phyloP scores from a whole-genome alignment of 1,140 invertebrate genomes.

The Calephelis virginiensis region DNA sequence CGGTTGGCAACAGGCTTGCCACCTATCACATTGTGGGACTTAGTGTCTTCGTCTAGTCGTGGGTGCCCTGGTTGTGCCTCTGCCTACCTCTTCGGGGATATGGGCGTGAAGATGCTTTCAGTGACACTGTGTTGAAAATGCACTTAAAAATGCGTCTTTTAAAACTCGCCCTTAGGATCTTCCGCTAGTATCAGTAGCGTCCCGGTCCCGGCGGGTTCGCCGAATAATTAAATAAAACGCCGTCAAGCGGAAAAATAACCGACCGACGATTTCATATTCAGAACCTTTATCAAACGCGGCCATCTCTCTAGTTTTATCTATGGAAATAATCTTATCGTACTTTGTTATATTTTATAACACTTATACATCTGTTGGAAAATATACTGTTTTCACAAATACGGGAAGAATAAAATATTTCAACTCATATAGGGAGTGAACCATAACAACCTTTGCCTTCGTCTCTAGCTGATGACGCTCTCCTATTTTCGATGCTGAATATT shows the following conservation, averaged over 20 bases:
- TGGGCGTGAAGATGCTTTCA: no score
- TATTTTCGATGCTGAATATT: no score
- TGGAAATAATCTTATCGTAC: slow-evolving; percentile 4
- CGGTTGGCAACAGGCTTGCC: no score
- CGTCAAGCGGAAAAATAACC: slow-evolving; percentile 39
- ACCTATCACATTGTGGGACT: no score
- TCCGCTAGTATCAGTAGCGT: slow-evolving; percentile 6
- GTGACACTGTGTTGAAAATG: no score
- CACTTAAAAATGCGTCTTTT: neutral
- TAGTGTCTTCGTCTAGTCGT: no score
- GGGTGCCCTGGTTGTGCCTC: no score
- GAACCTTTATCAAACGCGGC: slow-evolving; percentile 19
- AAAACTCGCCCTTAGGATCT: slow-evolving; percentile 3
- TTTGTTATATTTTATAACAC: slow-evolving; percentile 4
- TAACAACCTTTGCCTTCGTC: neutral
- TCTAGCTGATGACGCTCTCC: neutral
- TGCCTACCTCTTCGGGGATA: no score
- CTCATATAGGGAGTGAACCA: neutral
- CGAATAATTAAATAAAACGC: slow-evolving; percentile 44
- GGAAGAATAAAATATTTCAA: neutral
- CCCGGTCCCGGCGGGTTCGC: slow-evolving; percentile 19
- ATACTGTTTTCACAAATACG: no score
- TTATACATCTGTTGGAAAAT: neutral
- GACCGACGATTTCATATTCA: slow-evolving; percentile 33
- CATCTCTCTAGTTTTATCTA: slow-evolving; percentile 10